Base-by-base conservation (phyloP, 2,113 vertebrate genomes). In the Sardina pilchardus region DNA sequence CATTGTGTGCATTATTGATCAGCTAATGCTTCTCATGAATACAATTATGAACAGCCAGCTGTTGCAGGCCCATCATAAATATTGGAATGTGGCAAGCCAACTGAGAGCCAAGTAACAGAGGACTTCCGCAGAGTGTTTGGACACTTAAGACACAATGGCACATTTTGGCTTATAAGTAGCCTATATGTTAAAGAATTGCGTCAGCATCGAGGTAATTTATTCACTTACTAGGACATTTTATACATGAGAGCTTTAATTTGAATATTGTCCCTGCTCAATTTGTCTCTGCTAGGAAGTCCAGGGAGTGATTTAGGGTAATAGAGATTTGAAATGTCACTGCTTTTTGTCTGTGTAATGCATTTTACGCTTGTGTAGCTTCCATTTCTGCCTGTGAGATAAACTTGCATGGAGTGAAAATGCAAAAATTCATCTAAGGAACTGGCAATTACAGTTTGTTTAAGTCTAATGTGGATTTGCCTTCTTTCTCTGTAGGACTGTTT, bases 301-400 rank as follows among this genome's bases (percentile, higher is more conserved):
- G 10, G 30, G 9, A 17, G 71, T 78, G 30, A 78, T 78, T 78
- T 39, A 36, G 36, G 30, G 30, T 36, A 39, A 78, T 78, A 36
- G 71, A 36, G 39, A 78, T 39, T 30, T 17, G 14, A 78, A 78
- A 78, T 78, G 71, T 78, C 71, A 78, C 71, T 78, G 30, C 71
- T 39, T 78, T 78, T 78, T 34, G 71, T 21, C 30, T 78, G 71
- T 14, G 39, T 36, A 78, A 78, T 78, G 71, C 34, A 17, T 78
- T 34, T 39, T 48, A 6, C 81, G 83, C 53, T 81, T 85, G 83
- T 36, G 44, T 67, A 45, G 81, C 81, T 45, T 34, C 47, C 30
- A 81, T 53, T 63, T 83, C 56, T 44, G 36, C 56, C 75, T 42
- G 44, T 59, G 6, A 71, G 39, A 78, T 78, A 34, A 36, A 3